These are phyloP conservation scores for Crossaster papposus DNA, from an alignment of 53 echinoderm and acorn worm species.

Conservation along the genomic window DNA sequence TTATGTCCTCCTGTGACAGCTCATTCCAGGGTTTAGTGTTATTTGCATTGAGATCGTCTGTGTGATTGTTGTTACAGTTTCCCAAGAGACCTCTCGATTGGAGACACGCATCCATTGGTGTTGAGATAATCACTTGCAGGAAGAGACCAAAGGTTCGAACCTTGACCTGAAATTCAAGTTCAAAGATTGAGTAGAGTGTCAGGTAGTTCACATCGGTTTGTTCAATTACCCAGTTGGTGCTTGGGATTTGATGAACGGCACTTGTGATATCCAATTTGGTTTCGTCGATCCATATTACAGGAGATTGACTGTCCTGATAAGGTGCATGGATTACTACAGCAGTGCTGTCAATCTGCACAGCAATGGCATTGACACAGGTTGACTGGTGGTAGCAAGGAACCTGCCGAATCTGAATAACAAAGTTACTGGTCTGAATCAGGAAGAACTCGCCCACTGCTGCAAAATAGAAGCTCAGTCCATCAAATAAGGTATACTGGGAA, in stretches of 20 bases:
- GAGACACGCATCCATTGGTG: constrained; percentile 60
- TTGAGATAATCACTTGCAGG: constrained; percentile 65
- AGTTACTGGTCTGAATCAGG: constrained; percentile 50
- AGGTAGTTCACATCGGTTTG: constrained; percentile 29
- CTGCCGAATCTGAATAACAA: constrained; percentile 77
- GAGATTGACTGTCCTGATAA: constrained; percentile 45
- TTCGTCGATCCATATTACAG: constrained; percentile 76
- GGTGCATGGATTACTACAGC: constrained; percentile 77
- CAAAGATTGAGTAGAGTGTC: constrained; percentile 34
- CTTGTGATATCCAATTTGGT: constrained; percentile 23
- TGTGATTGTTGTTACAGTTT: constrained; percentile 66
- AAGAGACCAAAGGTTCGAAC: constrained; percentile 67
- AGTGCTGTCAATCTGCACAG: constrained; percentile 28
- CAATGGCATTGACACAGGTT: constrained; percentile 76
- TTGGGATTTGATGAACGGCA: constrained; percentile 36
- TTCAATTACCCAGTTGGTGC: constrained; percentile 69
- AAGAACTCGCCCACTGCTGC: constrained; percentile 81
- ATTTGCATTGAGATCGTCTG: constrained; percentile 60
- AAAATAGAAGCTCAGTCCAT: constrained; percentile 78
- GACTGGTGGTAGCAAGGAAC: constrained; percentile 78
- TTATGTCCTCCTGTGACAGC: constrained; percentile 66
- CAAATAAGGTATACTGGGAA: constrained; percentile 78
- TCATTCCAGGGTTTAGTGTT: constrained; percentile 48
- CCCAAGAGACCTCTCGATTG: constrained; percentile 67
- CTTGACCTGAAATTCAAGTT: constrained; percentile 31